phyloP scores from a whole-genome alignment of 2,888 invertebrate genomes.

The Limnephilus auricula region DNA sequence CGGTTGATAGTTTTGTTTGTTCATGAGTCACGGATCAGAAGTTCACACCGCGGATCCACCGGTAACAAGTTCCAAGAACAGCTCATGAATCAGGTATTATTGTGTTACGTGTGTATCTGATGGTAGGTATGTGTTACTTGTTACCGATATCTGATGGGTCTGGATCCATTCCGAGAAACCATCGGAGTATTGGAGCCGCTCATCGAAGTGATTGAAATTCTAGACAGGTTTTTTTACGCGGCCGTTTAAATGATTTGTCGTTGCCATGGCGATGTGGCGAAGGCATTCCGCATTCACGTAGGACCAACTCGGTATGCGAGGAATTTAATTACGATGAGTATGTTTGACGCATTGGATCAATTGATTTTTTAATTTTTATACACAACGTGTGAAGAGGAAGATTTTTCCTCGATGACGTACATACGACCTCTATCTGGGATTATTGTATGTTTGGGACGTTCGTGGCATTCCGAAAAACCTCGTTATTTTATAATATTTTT shows the following conservation, averaged over 20 bases:
- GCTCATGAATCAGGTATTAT: not conserved
- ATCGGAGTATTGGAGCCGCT: constrained; percentile 2
- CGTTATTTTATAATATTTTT: too few relatives aligned
- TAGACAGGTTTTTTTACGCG: constrained; percentile 34
- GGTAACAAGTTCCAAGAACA: not conserved
- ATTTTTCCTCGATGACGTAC: too few relatives aligned
- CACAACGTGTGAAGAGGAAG: too few relatives aligned
- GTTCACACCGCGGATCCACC: not conserved
- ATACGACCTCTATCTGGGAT: too few relatives aligned
- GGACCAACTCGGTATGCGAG: not conserved
- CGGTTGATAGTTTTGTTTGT: not conserved
- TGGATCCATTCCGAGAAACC: not conserved
- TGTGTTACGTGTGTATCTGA: not conserved
- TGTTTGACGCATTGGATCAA: not conserved
- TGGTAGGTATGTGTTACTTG: not conserved
- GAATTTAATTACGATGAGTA: not conserved
- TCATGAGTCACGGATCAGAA: not conserved
- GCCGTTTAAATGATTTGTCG: constrained; percentile 26
- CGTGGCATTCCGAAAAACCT: too few relatives aligned
- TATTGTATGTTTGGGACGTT: too few relatives aligned
- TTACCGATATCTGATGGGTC: not conserved
- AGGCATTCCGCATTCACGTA: not conserved
- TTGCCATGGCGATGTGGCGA: constrained; percentile 5
- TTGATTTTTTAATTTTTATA: not conserved
- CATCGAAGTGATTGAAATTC: constrained; percentile 25